These are phyloP conservation scores for Podabrus alpinus DNA, from an alignment of 2,888 invertebrate genomes.

Conservation along the genomic window DNA sequence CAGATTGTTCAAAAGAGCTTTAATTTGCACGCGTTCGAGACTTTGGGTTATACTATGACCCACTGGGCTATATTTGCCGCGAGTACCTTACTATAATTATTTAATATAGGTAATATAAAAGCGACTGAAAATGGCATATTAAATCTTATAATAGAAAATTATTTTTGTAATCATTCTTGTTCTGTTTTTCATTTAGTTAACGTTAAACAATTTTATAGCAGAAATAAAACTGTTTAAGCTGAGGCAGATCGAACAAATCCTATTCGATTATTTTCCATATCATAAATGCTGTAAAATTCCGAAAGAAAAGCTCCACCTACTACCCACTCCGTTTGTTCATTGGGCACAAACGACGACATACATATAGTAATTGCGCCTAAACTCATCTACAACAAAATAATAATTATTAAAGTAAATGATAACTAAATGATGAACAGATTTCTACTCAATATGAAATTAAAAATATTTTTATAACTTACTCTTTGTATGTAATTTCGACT, in stretches of 20 bases:
- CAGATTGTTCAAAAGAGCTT: no score
- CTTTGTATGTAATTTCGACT: constrained; percentile 65
- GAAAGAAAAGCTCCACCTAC: constrained; percentile 58
- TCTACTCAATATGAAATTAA: background rate
- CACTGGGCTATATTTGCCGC: no score
- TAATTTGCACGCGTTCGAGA: no score
- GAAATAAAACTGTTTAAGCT: background rate
- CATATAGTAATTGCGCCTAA: constrained; percentile 50
- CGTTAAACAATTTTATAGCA: no score
- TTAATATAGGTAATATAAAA: background rate
- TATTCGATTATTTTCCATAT: constrained; percentile 51
- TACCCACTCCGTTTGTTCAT: constrained; percentile 48
- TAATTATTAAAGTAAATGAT: background rate
- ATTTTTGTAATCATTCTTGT: background rate
- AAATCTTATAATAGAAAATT: background rate
- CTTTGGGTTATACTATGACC: no score
- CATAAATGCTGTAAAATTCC: constrained; percentile 57
- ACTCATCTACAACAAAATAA: constrained; percentile 50
- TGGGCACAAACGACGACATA: constrained; percentile 53
- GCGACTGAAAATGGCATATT: background rate
- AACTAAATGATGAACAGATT: no score
- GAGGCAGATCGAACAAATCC: constrained; percentile 54
- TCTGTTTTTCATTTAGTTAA: background rate
- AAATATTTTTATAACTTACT: constrained; percentile 43
- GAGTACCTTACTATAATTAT: no score